Percentiles rank a stretch among this genome's conserved stretches.
phyloP scores from a whole-genome alignment of 1,140 invertebrate genomes.

The Drosophila sturtevanti region DNA sequence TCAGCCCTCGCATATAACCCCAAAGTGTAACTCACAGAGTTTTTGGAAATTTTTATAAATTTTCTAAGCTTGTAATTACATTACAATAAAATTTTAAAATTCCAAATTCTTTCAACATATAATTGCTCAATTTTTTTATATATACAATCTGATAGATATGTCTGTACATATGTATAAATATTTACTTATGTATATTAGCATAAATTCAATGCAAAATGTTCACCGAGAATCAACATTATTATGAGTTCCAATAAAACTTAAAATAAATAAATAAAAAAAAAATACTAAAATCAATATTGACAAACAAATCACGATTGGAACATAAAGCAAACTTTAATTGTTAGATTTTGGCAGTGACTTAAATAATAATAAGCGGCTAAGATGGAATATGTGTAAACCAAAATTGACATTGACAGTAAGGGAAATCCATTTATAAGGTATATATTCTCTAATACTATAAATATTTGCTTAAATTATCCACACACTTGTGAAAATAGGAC shows the following conservation, averaged over 20 bases:
- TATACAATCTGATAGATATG: too few relatives aligned
- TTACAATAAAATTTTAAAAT: too few relatives aligned
- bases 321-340: conserved; percentile 61
- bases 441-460: conserved; percentile 31
- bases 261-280: conserved; percentile 19
- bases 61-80: too few relatives aligned
- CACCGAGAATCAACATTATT: conserved; percentile 15
- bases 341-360: conserved; percentile 43
- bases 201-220: conserved; percentile 20
- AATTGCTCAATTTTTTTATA: too few relatives aligned
- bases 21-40: too few relatives aligned
- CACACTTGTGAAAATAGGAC: conserved; percentile 53
- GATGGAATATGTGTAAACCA: conserved; percentile 29
- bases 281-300: conserved; percentile 43
- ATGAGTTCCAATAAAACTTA: conserved; percentile 37
- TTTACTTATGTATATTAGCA: conserved; percentile 10
- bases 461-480: conserved; percentile 58
- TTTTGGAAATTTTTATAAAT: too few relatives aligned
- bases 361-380: conserved; percentile 45
- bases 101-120: too few relatives aligned
- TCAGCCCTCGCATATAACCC: too few relatives aligned
- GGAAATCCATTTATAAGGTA: conserved; percentile 48
- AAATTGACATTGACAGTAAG: conserved; percentile 49
- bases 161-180: background rate
- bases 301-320: conserved; percentile 41